Conservation (phyloP, 2,113 vertebrate species). For the Ciconia boyciana region DNA sequence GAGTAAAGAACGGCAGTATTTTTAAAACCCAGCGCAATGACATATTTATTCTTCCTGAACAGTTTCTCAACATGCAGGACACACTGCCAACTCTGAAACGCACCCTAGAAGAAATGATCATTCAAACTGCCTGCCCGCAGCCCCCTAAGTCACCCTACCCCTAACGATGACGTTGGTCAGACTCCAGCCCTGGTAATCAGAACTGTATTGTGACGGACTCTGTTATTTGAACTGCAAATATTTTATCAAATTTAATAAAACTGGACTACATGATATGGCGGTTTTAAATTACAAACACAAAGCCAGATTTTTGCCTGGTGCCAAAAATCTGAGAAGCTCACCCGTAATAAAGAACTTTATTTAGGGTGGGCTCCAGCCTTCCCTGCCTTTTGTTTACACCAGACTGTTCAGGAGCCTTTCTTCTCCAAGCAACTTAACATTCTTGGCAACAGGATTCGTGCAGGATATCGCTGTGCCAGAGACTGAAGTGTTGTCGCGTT, state of each 20-base stretch:
- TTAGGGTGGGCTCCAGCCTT: conserved; percentile 58
- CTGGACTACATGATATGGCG: neutral
- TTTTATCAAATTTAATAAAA: conserved; percentile 53
- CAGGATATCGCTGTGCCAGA: conserved; percentile 22
- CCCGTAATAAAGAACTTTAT: conserved; percentile 43
- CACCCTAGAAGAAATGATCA: neutral
- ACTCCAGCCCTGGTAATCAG: conserved; percentile 11
- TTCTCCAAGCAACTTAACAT: conserved; percentile 58
- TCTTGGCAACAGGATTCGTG: conserved; percentile 50
- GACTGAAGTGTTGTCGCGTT: neutral
- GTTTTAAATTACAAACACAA: conserved; percentile 45
- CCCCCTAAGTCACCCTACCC: neutral
- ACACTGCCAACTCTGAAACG: neutral
- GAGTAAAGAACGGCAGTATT: neutral
- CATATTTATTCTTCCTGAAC: neutral
- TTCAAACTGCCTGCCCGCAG: neutral
- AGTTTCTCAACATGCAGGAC: neutral
- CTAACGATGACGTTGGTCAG: neutral
- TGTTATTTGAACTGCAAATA: conserved; percentile 18
- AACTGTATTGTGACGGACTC: neutral
- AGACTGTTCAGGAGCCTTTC: conserved; percentile 35
- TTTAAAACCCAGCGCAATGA: neutral
- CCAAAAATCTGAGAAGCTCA: conserved; percentile 50
- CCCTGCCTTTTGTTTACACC: conserved; percentile 59
- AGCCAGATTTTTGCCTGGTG: neutral